Evolutionary conservation across 2,797 vertebrate species (phyloP).

Genomic region (Squalus acanthias): DNA sequence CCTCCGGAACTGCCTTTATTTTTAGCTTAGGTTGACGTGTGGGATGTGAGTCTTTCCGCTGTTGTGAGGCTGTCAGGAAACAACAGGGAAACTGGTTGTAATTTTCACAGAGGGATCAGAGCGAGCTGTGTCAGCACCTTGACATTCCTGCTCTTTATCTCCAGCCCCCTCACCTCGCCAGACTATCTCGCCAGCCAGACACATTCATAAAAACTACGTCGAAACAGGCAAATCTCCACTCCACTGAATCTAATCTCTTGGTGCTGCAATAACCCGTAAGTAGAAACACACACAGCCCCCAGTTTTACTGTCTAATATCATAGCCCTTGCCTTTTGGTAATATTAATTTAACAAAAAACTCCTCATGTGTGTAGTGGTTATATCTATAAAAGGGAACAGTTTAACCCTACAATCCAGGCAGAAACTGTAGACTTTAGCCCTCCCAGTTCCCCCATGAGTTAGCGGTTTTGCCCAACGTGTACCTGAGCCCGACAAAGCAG

Average conservation of each 20-base stretch:
- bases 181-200: not conserved
- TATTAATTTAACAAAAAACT: not conserved
- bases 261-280: not conserved
- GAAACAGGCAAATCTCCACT: not conserved
- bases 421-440: not conserved
- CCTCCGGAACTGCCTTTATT: constrained; percentile 10
- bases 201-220: not conserved
- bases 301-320: not conserved
- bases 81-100: not conserved
- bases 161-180: not conserved
- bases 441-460: not conserved
- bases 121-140: constrained; percentile 23
- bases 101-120: not conserved
- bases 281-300: not conserved
- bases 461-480: not conserved
- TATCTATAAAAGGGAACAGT: not conserved
- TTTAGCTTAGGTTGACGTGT: constrained; percentile 31
- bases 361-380: not conserved
- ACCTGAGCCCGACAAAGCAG: not conserved
- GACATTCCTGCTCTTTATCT: constrained; percentile 24
- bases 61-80: constrained; percentile 15
- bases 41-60: constrained; percentile 8
- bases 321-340: not conserved
- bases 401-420: not conserved
- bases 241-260: not conserved